A percentile compares a stretch with the other conserved stretches of the same genome.
phyloP scores from a whole-genome alignment of 2,888 invertebrate species.

The Agonum fuliginosum region DNA sequence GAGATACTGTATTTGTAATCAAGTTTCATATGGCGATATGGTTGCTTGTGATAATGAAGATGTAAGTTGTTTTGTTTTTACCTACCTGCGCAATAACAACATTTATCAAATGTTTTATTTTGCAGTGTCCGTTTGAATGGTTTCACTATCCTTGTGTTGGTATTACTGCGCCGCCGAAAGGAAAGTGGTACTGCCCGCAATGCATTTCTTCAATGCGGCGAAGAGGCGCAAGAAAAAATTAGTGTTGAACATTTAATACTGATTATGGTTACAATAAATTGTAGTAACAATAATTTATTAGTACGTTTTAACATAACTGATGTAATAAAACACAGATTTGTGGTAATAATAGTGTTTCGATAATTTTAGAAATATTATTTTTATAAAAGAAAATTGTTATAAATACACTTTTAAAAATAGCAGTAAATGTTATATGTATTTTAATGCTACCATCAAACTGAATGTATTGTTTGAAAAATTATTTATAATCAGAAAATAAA shows the following conservation, averaged over 20 bases:
- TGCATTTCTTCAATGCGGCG: slow-evolving; percentile 92
- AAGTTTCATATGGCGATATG: slow-evolving; percentile 98
- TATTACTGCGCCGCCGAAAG: slow-evolving; percentile 95
- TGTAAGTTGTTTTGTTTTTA: slow-evolving; percentile 76
- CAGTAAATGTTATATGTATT: slow-evolving; percentile 17
- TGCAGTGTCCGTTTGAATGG: slow-evolving; percentile 98
- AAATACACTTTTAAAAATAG: slow-evolving; percentile 1
- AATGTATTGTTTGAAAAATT: not conserved
- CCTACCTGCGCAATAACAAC: not conserved
- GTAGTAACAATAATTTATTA: slow-evolving; percentile 29
- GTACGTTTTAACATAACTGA: not conserved
- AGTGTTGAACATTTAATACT: no score
- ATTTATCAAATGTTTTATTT: no score
- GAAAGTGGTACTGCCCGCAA: slow-evolving; percentile 99
- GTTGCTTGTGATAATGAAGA: slow-evolving; percentile 99
- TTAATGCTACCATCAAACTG: slow-evolving; percentile 3
- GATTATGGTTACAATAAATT: no score
- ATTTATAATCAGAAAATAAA: not conserved
- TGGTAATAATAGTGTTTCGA: slow-evolving; percentile 22
- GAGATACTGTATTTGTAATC: slow-evolving; percentile 96
- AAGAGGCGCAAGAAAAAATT: slow-evolving; percentile 87
- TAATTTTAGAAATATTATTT: slow-evolving; percentile 34
- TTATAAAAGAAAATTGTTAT: not conserved
- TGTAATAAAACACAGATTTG: slow-evolving; percentile 8
- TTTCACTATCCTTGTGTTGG: slow-evolving; percentile 99